A percentile compares a stretch with the other conserved stretches of the same genome.
These are phyloP conservation scores for Drosophila mayaguana DNA, from an alignment of 2,888 invertebrate genomes.

Conservation along the genomic window DNA sequence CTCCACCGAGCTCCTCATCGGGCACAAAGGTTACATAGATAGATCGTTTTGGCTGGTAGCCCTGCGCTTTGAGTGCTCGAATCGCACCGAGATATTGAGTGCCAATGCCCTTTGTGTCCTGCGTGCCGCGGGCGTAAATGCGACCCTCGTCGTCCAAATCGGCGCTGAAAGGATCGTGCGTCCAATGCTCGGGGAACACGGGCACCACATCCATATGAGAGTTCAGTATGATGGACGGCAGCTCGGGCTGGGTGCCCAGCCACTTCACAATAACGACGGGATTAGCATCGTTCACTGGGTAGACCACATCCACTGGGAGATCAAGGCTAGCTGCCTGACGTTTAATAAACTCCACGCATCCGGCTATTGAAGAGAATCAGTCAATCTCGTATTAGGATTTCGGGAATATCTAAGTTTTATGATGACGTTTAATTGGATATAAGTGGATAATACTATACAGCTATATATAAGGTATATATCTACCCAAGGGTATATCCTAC, in stretches of 20 bases:
- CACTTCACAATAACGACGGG: slow-evolving; percentile 93
- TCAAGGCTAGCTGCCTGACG: slow-evolving; percentile 89
- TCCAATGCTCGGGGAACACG: slow-evolving; percentile 95
- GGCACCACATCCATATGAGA: slow-evolving; percentile 98
- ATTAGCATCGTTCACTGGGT: slow-evolving; percentile 87
- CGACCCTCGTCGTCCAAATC: slow-evolving; percentile 94
- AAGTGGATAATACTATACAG: no score
- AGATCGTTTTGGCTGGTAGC: slow-evolving; percentile 87
- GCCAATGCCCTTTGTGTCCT: slow-evolving; percentile 94
- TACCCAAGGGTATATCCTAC: background rate
- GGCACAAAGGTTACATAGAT: slow-evolving; percentile 91
- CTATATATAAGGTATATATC: no score
- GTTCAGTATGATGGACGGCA: slow-evolving; percentile 93
- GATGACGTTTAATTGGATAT: background rate
- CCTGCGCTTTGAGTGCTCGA: slow-evolving; percentile 87
- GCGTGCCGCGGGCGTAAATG: slow-evolving; percentile 90
- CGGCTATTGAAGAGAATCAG: slow-evolving; percentile 27
- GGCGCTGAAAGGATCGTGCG: slow-evolving; percentile 94
- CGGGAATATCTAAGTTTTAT: background rate
- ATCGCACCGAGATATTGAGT: slow-evolving; percentile 92
- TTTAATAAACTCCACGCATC: slow-evolving; percentile 90
- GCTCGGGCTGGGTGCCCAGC: slow-evolving; percentile 89
- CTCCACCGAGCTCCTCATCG: slow-evolving; percentile 90
- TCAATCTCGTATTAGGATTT: background rate
- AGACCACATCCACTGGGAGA: slow-evolving; percentile 88